Evolutionary conservation across 2,888 invertebrate species (phyloP), one percentile per base, ranked within the genome.

Genomic region (Mimas tiliae): DNA sequence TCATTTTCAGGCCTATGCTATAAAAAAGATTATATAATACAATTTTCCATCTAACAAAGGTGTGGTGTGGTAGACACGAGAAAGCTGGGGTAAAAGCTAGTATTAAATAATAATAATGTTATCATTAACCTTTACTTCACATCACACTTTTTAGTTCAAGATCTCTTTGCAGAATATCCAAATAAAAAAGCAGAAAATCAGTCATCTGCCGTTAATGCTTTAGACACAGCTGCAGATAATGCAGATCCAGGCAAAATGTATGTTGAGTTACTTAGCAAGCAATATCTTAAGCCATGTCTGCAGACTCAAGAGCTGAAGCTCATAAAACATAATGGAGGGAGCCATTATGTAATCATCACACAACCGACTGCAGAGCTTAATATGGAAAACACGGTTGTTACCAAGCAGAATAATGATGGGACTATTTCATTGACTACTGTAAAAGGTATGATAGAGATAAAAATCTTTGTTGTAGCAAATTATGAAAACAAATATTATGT

Each of bases 381-480:
- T 33, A 70, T 70, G 3, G 76, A 76, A 50, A 50, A 50, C 53
- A 75, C 86, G 50, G 79, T 92, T 51, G 86, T 93, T 6, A 89
- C 90, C 0, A 92, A 88, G 72, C 91, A 91, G 73, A 90, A 91
- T 68, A 81, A 83, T 74, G 91, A 93, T 85, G 93, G 91, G 1
- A 91, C 91, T 70, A 87, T 93, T 73, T 90, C 91, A 27, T 75
- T 92, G 67, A 89, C 88, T 48, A 80, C 87, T 64, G 73, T 87
- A 0, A 82, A 85, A 81, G 91, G 91, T 91, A 79, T 34, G 19
- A 47, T 27, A n/a, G 14, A 21, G 21, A 2, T n/a, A n/a, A n/a
- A n/a, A n/a, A n/a, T n/a, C n/a, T n/a, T n/a, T n/a, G n/a, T n/a
- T n/a, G n/a, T n/a, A n/a, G n/a, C n/a, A n/a, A n/a, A n/a, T n/a